Conservation (phyloP, 2,113 vertebrate species). For the Lycaon pictus region DNA sequence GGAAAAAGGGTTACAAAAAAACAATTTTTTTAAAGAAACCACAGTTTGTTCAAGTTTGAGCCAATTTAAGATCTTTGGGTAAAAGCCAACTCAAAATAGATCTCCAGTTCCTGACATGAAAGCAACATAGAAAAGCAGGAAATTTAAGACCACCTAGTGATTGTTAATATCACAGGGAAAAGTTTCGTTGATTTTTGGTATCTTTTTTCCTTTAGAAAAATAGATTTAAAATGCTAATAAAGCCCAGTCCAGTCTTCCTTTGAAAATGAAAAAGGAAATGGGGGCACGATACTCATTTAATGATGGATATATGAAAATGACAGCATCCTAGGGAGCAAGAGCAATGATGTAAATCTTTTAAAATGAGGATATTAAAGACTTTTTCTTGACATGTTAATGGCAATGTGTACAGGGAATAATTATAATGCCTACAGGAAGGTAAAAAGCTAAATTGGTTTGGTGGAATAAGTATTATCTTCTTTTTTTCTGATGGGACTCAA, state of each 20-base stretch:
- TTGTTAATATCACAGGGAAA: slow-evolving; percentile 74
- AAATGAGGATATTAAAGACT: slow-evolving; percentile 53
- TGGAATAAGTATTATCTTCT: not conserved
- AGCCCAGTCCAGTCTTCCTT: slow-evolving; percentile 3
- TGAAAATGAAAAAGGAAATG: slow-evolving; percentile 62
- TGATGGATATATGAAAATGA: slow-evolving; percentile 7
- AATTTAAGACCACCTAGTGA: slow-evolving; percentile 72
- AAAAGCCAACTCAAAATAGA: slow-evolving; percentile 68
- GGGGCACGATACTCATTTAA: slow-evolving; percentile 6
- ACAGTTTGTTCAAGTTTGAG: slow-evolving; percentile 49
- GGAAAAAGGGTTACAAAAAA: slow-evolving; percentile 7
- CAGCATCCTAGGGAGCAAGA: not conserved
- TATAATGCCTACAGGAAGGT: not conserved
- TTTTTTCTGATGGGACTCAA: not conserved
- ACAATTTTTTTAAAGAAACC: not conserved
- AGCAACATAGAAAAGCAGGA: slow-evolving; percentile 52
- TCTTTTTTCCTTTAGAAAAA: slow-evolving; percentile 66
- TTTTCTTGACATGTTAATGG: slow-evolving; percentile 52
- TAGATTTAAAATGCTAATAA: slow-evolving; percentile 69
- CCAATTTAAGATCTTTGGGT: slow-evolving; percentile 64
- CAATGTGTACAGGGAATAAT: not conserved
- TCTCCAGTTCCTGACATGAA: slow-evolving; percentile 63
- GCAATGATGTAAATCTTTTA: slow-evolving; percentile 23
- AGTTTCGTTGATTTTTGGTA: slow-evolving; percentile 47
- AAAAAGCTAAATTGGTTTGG: not conserved